phyloP scores from a whole-genome alignment of 2,888 invertebrate species.

The Lochmaea capreae region DNA sequence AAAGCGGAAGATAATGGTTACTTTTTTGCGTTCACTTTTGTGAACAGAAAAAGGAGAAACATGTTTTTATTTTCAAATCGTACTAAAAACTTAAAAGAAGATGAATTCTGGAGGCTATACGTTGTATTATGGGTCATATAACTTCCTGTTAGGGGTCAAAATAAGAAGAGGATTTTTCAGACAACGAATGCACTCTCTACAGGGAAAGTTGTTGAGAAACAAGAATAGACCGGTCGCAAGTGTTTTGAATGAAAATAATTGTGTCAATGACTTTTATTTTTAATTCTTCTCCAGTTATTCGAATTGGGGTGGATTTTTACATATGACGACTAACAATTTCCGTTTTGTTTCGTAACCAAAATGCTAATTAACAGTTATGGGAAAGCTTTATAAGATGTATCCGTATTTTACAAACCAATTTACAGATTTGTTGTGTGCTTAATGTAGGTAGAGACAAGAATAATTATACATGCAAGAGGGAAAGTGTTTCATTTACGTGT shows the following conservation, averaged over 20 bases:
- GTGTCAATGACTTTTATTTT: no score
- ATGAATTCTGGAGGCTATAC: not conserved
- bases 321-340: no score
- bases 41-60: no score
- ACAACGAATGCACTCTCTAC: not conserved
- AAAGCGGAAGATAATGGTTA: not conserved
- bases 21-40: no score
- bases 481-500: slow-evolving; percentile 4
- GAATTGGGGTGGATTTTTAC: no score
- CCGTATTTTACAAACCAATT: not conserved
- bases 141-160: slow-evolving; percentile 8
- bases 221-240: slow-evolving; percentile 5
- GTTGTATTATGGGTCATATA: slow-evolving; percentile 2
- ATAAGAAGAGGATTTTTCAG: slow-evolving; percentile 8
- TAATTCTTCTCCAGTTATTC: no score
- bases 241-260: not conserved
- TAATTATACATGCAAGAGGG: not conserved
- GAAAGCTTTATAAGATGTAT: not conserved
- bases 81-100: not conserved
- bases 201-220: slow-evolving; percentile 19
- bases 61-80: no score
- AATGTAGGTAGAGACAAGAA: not conserved
- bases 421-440: not conserved
- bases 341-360: not conserved
- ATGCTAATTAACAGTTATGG: not conserved